These are phyloP conservation scores for Rhyacophila brunnea DNA, from an alignment of 1,140 invertebrate species.

Conservation along the genomic window DNA sequence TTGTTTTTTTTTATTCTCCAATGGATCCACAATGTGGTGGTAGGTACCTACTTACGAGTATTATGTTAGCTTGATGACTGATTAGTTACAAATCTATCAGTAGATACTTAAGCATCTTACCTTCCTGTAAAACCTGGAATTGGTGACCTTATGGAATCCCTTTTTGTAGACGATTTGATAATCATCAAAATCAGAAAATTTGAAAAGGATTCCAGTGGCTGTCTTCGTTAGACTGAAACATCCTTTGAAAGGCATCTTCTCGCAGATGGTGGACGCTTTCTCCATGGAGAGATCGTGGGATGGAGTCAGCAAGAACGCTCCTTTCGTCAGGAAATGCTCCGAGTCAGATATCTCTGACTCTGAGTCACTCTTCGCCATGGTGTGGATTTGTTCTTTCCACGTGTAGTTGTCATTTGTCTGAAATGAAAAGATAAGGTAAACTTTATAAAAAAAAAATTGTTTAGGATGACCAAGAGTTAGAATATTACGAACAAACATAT, in stretches of 20 bases:
- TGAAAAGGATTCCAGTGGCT: constrained; percentile 83
- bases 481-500: too few species aligned
- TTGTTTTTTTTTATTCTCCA: too few species aligned
- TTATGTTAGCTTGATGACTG: too few species aligned
- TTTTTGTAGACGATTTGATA: constrained; percentile 83
- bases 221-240: constrained; percentile 82
- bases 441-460: too few species aligned
- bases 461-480: too few species aligned
- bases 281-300: constrained; percentile 81
- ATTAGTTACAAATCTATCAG: too few species aligned
- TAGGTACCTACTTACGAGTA: too few species aligned
- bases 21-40: too few species aligned
- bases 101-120: too few species aligned
- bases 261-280: constrained; percentile 79
- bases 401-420: constrained; percentile 44
- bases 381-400: constrained; percentile 56
- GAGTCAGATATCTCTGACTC: constrained; percentile 67
- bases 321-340: constrained; percentile 65
- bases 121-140: constrained; percentile 75
- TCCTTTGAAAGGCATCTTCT: constrained; percentile 83
- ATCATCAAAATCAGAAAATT: constrained; percentile 80
- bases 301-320: constrained; percentile 79
- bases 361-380: constrained; percentile 58
- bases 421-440: too few species aligned
- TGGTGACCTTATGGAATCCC: constrained; percentile 81